Evolutionary conservation across 2,113 vertebrate genomes (phyloP), one percentile per base, ranked within the genome.

Genomic region (Heterocephalus glaber): DNA sequence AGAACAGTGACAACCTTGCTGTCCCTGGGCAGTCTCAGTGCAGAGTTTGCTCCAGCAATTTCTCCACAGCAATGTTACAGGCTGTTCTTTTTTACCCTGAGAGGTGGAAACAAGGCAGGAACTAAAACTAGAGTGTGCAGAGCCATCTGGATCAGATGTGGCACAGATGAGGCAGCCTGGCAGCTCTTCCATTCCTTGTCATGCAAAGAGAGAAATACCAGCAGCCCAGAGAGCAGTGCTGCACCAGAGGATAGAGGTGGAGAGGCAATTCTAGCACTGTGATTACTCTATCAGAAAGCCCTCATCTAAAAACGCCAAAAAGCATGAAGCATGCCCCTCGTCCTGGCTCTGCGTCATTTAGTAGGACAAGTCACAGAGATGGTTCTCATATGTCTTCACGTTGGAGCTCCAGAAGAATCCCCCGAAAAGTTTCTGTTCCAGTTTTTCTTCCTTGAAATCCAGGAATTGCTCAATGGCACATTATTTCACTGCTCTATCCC

Each of bases 101-200:
- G 96, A 96, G 87, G 92, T 98, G 97, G 97, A 97, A 98, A 98
- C 97, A 98, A 97, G 97, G 84, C 66, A 96, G 95, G 52, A 94
- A 96, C 92, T 96, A 95, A 96, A 97, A 93, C 35, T 89, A 91
- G 89, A 94, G 88, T 60, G 80, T 90, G 52, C 38, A 49, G 89
- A 97, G 82, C 96, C 92, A 94, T 92, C 92, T 97, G 97, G 72
- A 89, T 94, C 68, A 86, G 93, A 94, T 81, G 93, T 84, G 65
- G 82, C 47, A 68, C 60, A 54, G 33, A 90, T 26, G 61, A 94
- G 49, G 85, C 20, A 70, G 72, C 72, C 93, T 93, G 47, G 79
- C 70, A 98, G 97, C 30, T 54, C 89, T 94, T 94, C 86, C 92
- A 44, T 10, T 90, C 81, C 41, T 93, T 44, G 49, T 49, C 81